phyloP scores from a whole-genome alignment of 2,113 vertebrate species.

The Corythornis vintsioides region DNA sequence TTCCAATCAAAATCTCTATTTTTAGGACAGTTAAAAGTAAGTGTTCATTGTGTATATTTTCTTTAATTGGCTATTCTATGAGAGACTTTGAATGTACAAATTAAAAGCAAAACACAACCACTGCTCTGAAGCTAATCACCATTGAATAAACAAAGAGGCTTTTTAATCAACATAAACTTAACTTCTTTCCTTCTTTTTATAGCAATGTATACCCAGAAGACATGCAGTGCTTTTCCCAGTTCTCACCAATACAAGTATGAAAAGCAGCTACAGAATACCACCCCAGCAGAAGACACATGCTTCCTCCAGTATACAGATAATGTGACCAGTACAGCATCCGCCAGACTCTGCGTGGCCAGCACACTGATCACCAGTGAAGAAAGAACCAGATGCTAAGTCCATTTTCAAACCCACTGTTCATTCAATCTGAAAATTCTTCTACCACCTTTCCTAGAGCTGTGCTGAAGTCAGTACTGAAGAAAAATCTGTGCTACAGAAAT shows the following conservation, averaged over 20 bases:
- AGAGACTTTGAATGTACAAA: not conserved
- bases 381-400: not conserved
- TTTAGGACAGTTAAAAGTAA: slow-evolving; percentile 38
- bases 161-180: slow-evolving; percentile 52
- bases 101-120: slow-evolving; percentile 16
- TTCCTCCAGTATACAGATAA: rapidly evolving
- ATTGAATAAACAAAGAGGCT: slow-evolving; percentile 44
- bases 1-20: slow-evolving; percentile 36
- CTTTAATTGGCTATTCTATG: slow-evolving; percentile 29
- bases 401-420: not conserved
- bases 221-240: not conserved
- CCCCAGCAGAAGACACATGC: not conserved
- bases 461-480: not conserved
- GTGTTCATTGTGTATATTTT: not conserved
- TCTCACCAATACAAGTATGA: not conserved
- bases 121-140: slow-evolving; percentile 32
- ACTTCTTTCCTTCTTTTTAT: slow-evolving; percentile 44
- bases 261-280: not conserved
- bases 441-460: not conserved
- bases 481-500: rapidly evolving
- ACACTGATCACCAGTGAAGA: not conserved
- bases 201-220: not conserved
- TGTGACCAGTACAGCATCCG: not conserved
- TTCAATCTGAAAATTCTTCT: not conserved
- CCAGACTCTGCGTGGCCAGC: not conserved